These are phyloP conservation scores for Drosophila pallidifrons DNA, from an alignment of 1,140 invertebrate genomes.

Conservation along the genomic window DNA sequence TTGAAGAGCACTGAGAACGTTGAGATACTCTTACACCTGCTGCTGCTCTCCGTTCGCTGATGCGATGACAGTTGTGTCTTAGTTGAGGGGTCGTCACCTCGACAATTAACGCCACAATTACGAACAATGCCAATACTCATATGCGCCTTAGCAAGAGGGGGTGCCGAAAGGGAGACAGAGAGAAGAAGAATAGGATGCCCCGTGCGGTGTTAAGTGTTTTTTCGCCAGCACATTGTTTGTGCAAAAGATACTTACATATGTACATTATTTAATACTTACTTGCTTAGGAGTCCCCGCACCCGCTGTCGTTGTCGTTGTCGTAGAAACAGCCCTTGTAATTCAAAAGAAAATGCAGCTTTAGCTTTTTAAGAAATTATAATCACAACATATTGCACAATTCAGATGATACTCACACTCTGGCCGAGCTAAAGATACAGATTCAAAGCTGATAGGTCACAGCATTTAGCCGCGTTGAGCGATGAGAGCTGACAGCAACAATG, in stretches of 20 bases:
- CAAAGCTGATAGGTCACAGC: conserved; percentile 81
- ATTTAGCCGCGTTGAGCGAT: conserved; percentile 60
- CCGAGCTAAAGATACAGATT: conserved; percentile 39
- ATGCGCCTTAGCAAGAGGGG: background rate
- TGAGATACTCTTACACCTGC: conserved; percentile 18
- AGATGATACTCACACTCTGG: conserved; percentile 39
- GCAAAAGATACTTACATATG: conserved; percentile 56
- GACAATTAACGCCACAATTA: conserved; percentile 80
- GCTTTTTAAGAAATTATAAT: conserved; percentile 83
- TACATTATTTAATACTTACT: no score
- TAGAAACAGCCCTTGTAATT: conserved; percentile 55
- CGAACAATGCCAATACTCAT: conserved; percentile 45
- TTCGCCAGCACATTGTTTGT: conserved; percentile 53
- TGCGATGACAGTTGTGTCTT: conserved; percentile 42
- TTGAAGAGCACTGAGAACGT: background rate
- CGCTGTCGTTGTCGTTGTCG: background rate
- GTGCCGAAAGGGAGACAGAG: background rate
- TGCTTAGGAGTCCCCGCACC: no score
- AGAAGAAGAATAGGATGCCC: conserved; percentile 1
- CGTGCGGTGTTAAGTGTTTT: conserved; percentile 70
- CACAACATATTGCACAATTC: conserved; percentile 72
- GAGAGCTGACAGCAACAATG: conserved; percentile 54
- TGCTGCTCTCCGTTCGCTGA: background rate
- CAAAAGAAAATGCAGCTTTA: conserved; percentile 81
- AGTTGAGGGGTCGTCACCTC: conserved; percentile 67